Evolutionary conservation across 2,113 vertebrate species (phyloP), one percentile per base, ranked within the genome.

Genomic region (Thryonomys swinderianus): DNA sequence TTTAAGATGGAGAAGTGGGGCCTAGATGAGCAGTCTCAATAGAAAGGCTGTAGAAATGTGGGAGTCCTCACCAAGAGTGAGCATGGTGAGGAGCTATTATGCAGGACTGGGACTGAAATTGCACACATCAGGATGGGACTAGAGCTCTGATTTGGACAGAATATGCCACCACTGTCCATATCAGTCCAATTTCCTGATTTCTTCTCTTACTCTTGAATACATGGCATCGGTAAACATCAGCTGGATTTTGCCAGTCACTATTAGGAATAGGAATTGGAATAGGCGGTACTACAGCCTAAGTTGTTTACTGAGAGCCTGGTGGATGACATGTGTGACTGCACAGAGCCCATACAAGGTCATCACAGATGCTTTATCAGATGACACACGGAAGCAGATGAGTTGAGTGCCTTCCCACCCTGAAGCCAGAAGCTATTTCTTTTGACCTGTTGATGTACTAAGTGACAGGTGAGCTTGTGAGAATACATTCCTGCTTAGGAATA

Each of bases 351-450:
- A 45, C 94, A 90, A 97, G 0, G 73, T 88, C 82, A 27, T 23
- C 93, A 79, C 90, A 87, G 95, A 96, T 97, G 90, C 16, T 94
- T 96, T 79, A 86, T 32, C n/a, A 80, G 42, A 79, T 94, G 55
- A 82, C 8, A 45, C 37, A 21, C 93, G 76, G 93, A 67, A 45
- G n/a, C 42, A 40, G 21, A 20, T 32, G 62, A 95, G 96, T 85
- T 96, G 95, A 95, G 84, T 90, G 57, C 94, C 93, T 73, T 95
- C n/a, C 90, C 76, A 84, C 85, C 90, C 88, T 17, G 42, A 55
- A 51, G 94, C 86, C 84, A 64, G 92, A 97, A 98, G 96, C 92
- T 93, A 79, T 18, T 42, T 23, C 34, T 32, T 86, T 45, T 42
- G 59, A 79, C 37, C 8, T 12, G 14, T 27, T 57, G 2, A 55